Base-by-base conservation (phyloP, 2,113 vertebrate genomes). In the Oxygymnocypris stewartii region DNA sequence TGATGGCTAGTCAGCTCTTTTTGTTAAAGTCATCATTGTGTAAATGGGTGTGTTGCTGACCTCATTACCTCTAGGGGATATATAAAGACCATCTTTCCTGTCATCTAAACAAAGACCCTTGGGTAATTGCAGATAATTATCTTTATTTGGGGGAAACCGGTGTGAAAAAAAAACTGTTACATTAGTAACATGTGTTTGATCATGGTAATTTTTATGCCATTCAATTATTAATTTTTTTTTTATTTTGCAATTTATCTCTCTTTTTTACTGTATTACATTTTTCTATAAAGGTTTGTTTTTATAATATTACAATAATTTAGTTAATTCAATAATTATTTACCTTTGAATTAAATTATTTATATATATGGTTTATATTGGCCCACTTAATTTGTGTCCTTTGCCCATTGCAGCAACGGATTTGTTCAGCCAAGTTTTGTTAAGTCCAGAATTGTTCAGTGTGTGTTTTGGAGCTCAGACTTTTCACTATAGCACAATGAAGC, bases 11-110 rank as follows among this genome's bases (percentile, higher is more conserved):
- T 84, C 69, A 37, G 28, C 69, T 74, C 82, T 40, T 73, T 74
- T 74, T 84, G 82, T 31, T n/a, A 74, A 84, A 84, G 82, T 31
- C 65, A 49, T 59, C 23, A 42, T 74, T 42, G 69, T 74, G 20
- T 57, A 84, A 20, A 40, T 40, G 82, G 82, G 82, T 3, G 47
- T 84, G 69, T 42, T 83, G 47, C 73, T 83, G 81, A 83, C 81
- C 81, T 6, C 6, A 6, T 23, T 23, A 84, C 82, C 82, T 84
- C 11, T 6, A n/a, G 69, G 31, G 82, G 69, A 74, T 84, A 40
- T 40, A 84, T 73, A 74, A 84, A 73, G 82, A 84, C 80, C 80
- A 82, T 69, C 51, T 84, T 84, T 84, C 82, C 82, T 84, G 82
- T 57, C 44, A 84, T 84, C 67, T 59, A 54, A 49, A 59, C 49